Percentiles rank a stretch among this genome's conserved stretches.
Conservation (phyloP, 1,140 invertebrate species). For the Euborellia annulipes region DNA sequence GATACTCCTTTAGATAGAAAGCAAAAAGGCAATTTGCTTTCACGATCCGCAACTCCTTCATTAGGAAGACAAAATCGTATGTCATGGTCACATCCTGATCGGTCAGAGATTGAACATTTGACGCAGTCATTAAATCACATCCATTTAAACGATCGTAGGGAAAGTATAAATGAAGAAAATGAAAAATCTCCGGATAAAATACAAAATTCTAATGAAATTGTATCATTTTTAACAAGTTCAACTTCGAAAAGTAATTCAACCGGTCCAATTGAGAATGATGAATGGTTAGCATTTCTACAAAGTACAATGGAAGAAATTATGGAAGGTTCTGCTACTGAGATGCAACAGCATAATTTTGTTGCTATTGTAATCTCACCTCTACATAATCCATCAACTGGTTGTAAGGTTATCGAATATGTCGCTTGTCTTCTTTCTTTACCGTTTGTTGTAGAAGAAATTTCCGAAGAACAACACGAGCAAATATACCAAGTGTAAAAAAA, state of each 20-base stretch:
- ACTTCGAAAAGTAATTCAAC: conserved; percentile 23
- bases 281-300: conserved; percentile 57
- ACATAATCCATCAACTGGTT: conserved; percentile 42
- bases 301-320: conserved; percentile 30
- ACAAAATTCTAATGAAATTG: conserved; percentile 20
- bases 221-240: conserved; percentile 16
- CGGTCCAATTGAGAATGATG: conserved; percentile 59
- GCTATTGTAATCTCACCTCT: conserved; percentile 54
- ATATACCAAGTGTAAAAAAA: not conserved
- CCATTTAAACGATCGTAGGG: too few relatives aligned
- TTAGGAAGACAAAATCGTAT: too few relatives aligned
- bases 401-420: conserved; percentile 46
- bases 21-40: too few relatives aligned
- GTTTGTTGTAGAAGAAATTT: conserved; percentile 38
- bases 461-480: conserved; percentile 25
- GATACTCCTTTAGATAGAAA: too few relatives aligned
- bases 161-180: conserved; percentile 12
- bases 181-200: too few relatives aligned
- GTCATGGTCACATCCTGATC: too few relatives aligned
- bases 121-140: too few relatives aligned
- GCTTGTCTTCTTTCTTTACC: conserved; percentile 51
- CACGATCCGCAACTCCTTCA: too few relatives aligned
- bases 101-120: too few relatives aligned
- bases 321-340: conserved; percentile 51
- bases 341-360: conserved; percentile 54